Evolutionary conservation across 2,113 vertebrate genomes (phyloP), one percentile per base, ranked within the genome.

Genomic region (Vanacampus margaritifer): DNA sequence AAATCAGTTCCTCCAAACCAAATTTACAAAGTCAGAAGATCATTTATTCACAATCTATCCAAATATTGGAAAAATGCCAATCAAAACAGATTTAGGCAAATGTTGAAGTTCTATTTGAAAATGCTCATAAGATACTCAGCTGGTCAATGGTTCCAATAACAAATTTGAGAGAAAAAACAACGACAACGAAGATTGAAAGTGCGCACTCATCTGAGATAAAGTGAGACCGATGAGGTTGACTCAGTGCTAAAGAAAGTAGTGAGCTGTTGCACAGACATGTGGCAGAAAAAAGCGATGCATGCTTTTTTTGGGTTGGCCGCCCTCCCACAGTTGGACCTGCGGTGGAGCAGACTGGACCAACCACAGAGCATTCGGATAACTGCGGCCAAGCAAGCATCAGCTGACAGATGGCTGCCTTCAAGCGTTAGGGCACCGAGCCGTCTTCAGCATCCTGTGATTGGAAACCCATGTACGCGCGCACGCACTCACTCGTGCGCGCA

Each of bases 271-370:
- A 71, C 58, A 67, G 63, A 23, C 50, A 77, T 67, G 53, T 59
- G 71, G 66, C 67, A 68, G 70, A 79, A 73, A 70, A 78, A 82
- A 84, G 75, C 70, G 6, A 56, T 58, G 77, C 37, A 67, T 65
- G 79, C 65, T 67, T 16, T 19, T 65, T 57, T 28, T 14, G 13
- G 67, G 74, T 76, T 69, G 74, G 80, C 64, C 58, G 71, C 73
- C 81, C 82, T 79, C 86, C 82, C 78, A 79, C 86, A 35, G 79
- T 54, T 79, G 75, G 86, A 85, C 91, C 90, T 91, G 92, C 78
- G 83, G 90, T 69, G 88, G 84, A 89, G 89, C 91, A 91, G 89
- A 91, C 90, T 91, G 91, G 89, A 87, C 86, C 67, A 57, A 84
- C 88, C 74, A 73, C 84, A 78, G 87, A 83, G 86, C 79, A 68